Evolutionary conservation across 2,888 invertebrate species (phyloP), one percentile per base, ranked within the genome.

Genomic region (Amiota minor): DNA sequence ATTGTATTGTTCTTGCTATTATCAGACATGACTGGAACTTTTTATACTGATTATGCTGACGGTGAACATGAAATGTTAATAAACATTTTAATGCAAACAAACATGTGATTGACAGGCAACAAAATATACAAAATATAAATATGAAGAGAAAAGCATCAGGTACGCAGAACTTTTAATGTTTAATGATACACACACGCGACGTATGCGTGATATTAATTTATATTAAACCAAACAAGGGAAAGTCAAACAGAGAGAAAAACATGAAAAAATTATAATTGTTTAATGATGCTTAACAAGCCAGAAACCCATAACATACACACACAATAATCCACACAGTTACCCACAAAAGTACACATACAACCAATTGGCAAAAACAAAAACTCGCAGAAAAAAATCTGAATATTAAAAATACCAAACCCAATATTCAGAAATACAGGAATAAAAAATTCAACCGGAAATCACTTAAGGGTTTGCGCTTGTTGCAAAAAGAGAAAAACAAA

Each of bases 251-350:
- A 12, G 35, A 14, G 2, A 23, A 62, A 35, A 45, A 62, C 23
- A 61, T n/a, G n/a, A 23, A 23, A 35, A 65, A 65, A 65, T 18
- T 35, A 20, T 83, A 83, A 83, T 85, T 85, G 86, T 83, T 83
- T 82, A 83, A 83, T 84, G 84, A 81, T 80, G 86, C 83, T 83
- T 83, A 80, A 84, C 84, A 84, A 80, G 84, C 84, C 83, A 83
- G 79, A 80, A 85, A 80, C 77, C 69, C 81, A 79, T 71, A 35
- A 67, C 68, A 74, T 74, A 72, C 70, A 50, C 72, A 62, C 70
- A 61, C 71, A 11, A 47, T 53, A 53, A 55, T 18, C 45, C 49
- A 61, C 14, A 10, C 56, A 14, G 11, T 8, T 12, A 46, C 53
- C 62, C 64, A 70, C 16, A 59, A 56, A 16, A 14, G 16, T n/a